These are phyloP conservation scores for Phyllostomus discolor DNA, from an alignment of 2,113 vertebrate species.

Conservation along the genomic window DNA sequence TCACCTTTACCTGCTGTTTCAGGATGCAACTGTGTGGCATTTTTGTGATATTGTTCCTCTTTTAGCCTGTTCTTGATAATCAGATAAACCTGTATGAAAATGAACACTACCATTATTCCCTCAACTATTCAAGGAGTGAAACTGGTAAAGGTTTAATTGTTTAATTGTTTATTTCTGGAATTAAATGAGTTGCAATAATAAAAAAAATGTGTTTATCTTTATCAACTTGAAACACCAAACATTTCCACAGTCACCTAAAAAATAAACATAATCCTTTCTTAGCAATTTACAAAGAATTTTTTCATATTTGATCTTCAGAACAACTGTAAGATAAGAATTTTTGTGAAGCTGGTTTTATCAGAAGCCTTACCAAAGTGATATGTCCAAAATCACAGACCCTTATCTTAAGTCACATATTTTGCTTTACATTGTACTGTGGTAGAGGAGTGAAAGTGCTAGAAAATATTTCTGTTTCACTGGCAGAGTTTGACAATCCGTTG, in stretches of 20 bases:
- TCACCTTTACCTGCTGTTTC: background rate
- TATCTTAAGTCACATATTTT: background rate
- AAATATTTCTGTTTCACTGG: background rate
- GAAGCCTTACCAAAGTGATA: background rate
- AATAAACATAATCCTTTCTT: slow-evolving; percentile 23
- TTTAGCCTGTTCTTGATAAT: background rate
- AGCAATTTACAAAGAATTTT: background rate
- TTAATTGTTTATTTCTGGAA: slow-evolving; percentile 48
- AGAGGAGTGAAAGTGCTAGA: background rate
- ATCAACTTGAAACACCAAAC: background rate
- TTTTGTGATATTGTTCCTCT: background rate
- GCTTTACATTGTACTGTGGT: background rate
- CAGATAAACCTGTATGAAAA: background rate
- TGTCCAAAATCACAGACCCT: background rate
- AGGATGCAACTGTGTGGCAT: background rate
- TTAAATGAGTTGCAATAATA: slow-evolving; percentile 39
- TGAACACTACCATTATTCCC: background rate
- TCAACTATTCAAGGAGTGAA: background rate
- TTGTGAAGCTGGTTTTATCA: background rate
- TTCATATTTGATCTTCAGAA: background rate
- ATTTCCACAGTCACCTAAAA: slow-evolving; percentile 26
- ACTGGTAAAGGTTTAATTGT: no score
- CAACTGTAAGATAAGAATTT: background rate
- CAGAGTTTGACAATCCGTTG: background rate
- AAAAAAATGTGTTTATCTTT: slow-evolving; percentile 6